phyloP scores from a whole-genome alignment of 2,113 vertebrate genomes.

The Desmodus rotundus region DNA sequence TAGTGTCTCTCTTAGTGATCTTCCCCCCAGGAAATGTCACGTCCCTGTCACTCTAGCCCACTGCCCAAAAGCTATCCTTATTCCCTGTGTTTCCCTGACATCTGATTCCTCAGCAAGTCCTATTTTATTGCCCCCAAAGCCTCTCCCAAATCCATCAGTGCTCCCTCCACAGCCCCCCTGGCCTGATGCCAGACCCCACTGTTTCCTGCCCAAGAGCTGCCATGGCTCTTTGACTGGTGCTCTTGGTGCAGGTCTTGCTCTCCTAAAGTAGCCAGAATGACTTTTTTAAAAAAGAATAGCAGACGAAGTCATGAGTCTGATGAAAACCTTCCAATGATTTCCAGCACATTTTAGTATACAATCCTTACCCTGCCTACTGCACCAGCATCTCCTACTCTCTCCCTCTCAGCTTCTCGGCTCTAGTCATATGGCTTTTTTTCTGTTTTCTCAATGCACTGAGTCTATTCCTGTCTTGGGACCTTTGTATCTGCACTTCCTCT shows the following conservation, averaged over 20 bases:
- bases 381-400: background rate
- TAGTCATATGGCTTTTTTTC: background rate
- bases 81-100: background rate
- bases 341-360: background rate
- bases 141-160: background rate
- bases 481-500: too few relatives aligned
- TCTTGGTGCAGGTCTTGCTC: background rate
- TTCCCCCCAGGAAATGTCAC: background rate
- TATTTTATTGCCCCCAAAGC: background rate
- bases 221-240: background rate
- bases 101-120: background rate
- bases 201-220: background rate
- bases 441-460: background rate
- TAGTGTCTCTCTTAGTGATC: background rate
- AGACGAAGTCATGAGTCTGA: background rate
- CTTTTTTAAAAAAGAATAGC: background rate
- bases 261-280: background rate
- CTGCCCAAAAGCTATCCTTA: background rate
- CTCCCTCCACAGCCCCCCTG: accelerated
- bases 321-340: background rate
- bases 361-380: background rate
- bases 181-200: too few relatives aligned
- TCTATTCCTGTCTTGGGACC: background rate
- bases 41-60: background rate
- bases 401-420: background rate